Conservation (phyloP, 2,888 invertebrate genomes). For the Suillia variegata region DNA sequence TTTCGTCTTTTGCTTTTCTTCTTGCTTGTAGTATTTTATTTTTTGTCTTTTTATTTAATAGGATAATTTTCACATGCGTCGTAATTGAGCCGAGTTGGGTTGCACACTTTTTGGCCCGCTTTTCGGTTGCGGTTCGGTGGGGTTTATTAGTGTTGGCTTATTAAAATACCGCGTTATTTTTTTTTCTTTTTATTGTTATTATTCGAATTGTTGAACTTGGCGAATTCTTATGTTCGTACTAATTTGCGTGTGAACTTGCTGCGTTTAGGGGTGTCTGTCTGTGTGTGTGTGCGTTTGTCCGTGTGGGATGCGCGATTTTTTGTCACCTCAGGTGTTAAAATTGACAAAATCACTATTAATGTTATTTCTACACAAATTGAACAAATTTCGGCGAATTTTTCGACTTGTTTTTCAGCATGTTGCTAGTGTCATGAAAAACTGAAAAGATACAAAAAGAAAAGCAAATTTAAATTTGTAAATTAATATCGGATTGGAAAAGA, state of each 20-base stretch:
- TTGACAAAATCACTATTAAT: too few species aligned
- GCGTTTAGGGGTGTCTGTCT: too few species aligned
- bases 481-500: too few species aligned
- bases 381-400: too few species aligned
- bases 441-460: too few species aligned
- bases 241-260: conserved; percentile 56
- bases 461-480: too few species aligned
- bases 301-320: conserved; percentile 39
- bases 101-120: conserved; percentile 16
- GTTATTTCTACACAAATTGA: not conserved
- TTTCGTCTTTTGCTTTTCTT: conserved; percentile 23
- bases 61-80: conserved; percentile 54
- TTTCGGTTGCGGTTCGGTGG: conserved; percentile 1
- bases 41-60: conserved; percentile 43
- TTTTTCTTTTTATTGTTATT: conserved; percentile 23
- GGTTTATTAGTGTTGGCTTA: conserved; percentile 26
- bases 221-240: conserved; percentile 51
- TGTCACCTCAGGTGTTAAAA: conserved; percentile 38
- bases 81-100: conserved; percentile 43
- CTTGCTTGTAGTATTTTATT: conserved; percentile 28
- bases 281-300: conserved; percentile 33
- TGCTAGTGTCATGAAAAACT: too few species aligned
- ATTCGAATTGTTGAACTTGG: conserved; percentile 18
- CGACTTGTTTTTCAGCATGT: too few species aligned
- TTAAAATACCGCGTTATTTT: conserved; percentile 35